Base-by-base conservation (phyloP, 2,888 invertebrate species). In the Melanotus villosus region DNA sequence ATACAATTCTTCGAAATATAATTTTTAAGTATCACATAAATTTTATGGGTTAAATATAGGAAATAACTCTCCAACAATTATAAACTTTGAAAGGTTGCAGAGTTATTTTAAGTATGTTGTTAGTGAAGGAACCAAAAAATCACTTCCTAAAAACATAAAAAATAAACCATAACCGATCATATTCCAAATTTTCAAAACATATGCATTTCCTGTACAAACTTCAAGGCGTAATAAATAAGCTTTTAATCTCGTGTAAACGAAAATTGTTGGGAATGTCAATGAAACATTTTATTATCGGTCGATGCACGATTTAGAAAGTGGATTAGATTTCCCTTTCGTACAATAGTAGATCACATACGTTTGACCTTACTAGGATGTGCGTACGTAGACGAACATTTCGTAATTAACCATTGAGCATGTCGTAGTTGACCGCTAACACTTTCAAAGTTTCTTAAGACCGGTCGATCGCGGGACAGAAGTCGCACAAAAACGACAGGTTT, bases 251-350 rank as follows among this genome's bases (percentile, higher is more conserved):
- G n/a, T n/a, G n/a, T n/a, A n/a, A n/a, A n/a, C 14, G 6, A 7
- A 45, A 45, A 45, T 7, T 9, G 45, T 10, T 45, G 5, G 10
- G 3, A 45, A 45, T 45, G 45, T 45, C 41, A 59, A 32, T 59
- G 30, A 43, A 45, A 59, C 45, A 45, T 12, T 45, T 58, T 36
- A n/a, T n/a, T n/a, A 30, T 23, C 32, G 32, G 23, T 23, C 59
- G 43, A 30, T 30, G 45, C 34, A 45, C 45, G 34, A 34, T 47
- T 60, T 60, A 60, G 59, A 60, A 60, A 60, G 59, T 60, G 34
- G 21, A 60, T 19, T 60, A 47, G 45, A 45, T 60, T 60, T 60
- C 59, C 43, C 59, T 60, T 60, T 60, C 59, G 59, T 60, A 45
- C 21, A 21, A 30, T 32, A 21, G 47, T 3, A 47, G 45, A 45